Evolutionary conservation across 1,140 invertebrate genomes (phyloP), one percentile per base, ranked within the genome.

Genomic region (Episyrphus balteatus): DNA sequence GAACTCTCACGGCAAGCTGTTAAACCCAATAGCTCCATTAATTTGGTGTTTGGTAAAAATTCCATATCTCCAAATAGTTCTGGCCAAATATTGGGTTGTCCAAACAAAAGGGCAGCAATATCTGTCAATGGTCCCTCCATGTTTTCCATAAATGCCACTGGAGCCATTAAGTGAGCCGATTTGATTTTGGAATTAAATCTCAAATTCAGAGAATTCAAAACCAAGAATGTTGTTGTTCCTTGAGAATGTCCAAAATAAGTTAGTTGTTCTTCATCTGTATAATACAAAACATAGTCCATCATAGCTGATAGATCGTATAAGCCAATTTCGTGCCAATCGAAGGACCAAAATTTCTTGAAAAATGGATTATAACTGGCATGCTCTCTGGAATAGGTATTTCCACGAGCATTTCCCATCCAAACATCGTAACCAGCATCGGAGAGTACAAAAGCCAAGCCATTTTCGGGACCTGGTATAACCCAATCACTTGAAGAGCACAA

Each of bases 321-420:
- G 7, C 82, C 85, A 58, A 88, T 85, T 60, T 90, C 83, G 54
- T 90, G 82, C 65, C 73, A 79, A 51, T 66, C 70, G 54, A 70
- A 76, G 39, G 71, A 61, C 74, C 73, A 76, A 59, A 73, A 77
- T 14, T 70, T 66, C 38, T 61, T 52, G 11, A 69, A 50, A n/a
- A 67, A 54, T 19, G 60, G 73, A 46, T 57, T 68, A 40, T 76
- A 70, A 49, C 53, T 72, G 14, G 62, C 65, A 56, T 84, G 82
- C 34, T 66, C 72, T 49, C 73, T 73, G 0, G 81, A 83, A 55
- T 86, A 86, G 7, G 72, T 74, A 57, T 82, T 86, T 9, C 85
- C 83, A 34, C 85, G 72, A 7, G 74, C 73, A 61, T 88, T 88
- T n/a, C 76, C 78, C 53, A 88, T 62, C 82, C 82, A 88, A 9